phyloP scores from a whole-genome alignment of 1,140 invertebrate genomes.

The Temnothorax nylanderi region DNA sequence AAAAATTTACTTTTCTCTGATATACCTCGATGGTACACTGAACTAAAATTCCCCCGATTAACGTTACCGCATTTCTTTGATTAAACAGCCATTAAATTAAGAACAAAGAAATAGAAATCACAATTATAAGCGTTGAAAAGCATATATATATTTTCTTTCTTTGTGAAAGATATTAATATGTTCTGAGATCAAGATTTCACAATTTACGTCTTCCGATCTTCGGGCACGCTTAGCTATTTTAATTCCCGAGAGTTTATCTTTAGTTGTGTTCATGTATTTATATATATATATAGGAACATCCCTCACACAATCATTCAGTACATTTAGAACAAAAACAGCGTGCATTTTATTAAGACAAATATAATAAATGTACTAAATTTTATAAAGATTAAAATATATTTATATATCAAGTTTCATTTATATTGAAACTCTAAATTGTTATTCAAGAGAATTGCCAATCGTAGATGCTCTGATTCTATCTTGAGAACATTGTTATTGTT shows the following conservation, averaged over 20 bases:
- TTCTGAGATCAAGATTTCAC: neutral
- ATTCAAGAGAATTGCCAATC: slow-evolving; percentile 82
- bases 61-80: neutral
- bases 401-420: slow-evolving; percentile 75
- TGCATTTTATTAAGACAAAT: slow-evolving; percentile 50
- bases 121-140: neutral
- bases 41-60: neutral
- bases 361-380: slow-evolving; percentile 42
- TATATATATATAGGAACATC: slow-evolving; percentile 69
- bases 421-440: slow-evolving; percentile 81
- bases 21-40: slow-evolving; percentile 2
- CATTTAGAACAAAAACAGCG: slow-evolving; percentile 47
- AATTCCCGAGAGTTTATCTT: neutral
- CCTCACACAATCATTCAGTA: slow-evolving; percentile 36
- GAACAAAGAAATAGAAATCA: neutral
- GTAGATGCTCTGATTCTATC: slow-evolving; percentile 82
- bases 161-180: neutral
- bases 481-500: slow-evolving; percentile 84
- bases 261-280: slow-evolving; percentile 25
- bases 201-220: slow-evolving; percentile 9
- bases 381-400: slow-evolving; percentile 64
- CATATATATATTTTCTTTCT: neutral
- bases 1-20: slow-evolving; percentile 28
- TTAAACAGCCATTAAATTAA: slow-evolving; percentile 1
- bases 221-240: slow-evolving; percentile 20